Evolutionary conservation across 2,888 invertebrate genomes (phyloP).

Genomic region (Cephonodes hylas): DNA sequence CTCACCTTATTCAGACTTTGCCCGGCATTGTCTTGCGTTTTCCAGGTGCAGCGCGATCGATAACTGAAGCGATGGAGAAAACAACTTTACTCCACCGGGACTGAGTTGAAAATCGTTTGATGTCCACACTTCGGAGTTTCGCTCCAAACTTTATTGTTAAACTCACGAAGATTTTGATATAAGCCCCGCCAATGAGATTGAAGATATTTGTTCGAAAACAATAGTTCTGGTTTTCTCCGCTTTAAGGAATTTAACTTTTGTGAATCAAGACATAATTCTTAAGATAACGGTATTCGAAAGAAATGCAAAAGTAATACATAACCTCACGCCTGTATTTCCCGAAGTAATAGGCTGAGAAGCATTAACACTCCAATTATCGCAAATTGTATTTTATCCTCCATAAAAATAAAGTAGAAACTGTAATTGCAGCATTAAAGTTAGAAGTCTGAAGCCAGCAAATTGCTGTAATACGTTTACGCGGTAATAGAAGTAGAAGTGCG

Average conservation of each 20-base stretch:
- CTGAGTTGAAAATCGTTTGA: slow-evolving; percentile 31
- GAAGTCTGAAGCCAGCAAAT: too few relatives aligned
- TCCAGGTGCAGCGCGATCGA: background rate
- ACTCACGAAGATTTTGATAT: slow-evolving; percentile 2
- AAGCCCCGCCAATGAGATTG: background rate
- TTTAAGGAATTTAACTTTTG: background rate
- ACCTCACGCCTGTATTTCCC: too few relatives aligned
- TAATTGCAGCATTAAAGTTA: too few relatives aligned
- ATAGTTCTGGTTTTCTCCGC: background rate
- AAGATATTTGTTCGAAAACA: slow-evolving; percentile 6
- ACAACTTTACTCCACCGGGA: slow-evolving; percentile 21
- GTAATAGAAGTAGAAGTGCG: too few relatives aligned
- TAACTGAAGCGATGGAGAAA: slow-evolving; percentile 20
- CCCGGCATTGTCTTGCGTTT: background rate
- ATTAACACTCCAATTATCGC: too few relatives aligned
- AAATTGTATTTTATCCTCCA: too few relatives aligned
- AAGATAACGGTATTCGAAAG: too few relatives aligned
- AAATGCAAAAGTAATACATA: too few relatives aligned
- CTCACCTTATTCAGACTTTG: background rate
- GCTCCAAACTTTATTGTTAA: slow-evolving; percentile 1
- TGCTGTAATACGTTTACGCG: too few relatives aligned
- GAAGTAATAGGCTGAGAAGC: too few relatives aligned
- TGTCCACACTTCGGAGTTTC: slow-evolving; percentile 2
- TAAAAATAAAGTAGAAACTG: too few relatives aligned
- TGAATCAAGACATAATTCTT: background rate